These are phyloP conservation scores for Endotricha flammealis DNA, from an alignment of 2,888 invertebrate genomes.

Conservation along the genomic window DNA sequence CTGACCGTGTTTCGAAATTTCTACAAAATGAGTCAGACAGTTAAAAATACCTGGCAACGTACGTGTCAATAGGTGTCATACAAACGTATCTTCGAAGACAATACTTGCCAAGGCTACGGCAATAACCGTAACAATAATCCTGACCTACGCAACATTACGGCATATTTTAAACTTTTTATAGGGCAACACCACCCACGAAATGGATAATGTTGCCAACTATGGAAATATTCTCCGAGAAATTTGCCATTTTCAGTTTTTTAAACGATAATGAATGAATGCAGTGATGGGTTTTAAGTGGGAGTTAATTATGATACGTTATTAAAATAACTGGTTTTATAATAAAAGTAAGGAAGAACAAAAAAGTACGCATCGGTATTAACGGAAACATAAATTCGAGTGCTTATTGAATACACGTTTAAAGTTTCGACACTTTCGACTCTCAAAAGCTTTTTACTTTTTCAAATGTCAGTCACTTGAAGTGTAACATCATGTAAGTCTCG, in stretches of 20 bases:
- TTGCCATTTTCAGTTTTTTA: slow-evolving; percentile 11
- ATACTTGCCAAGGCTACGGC: slow-evolving; percentile 9
- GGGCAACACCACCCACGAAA: slow-evolving; percentile 16
- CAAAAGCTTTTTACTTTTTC: background rate
- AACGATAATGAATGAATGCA: slow-evolving; percentile 4
- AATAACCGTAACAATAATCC: slow-evolving; percentile 22
- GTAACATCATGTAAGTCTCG: too few relatives aligned
- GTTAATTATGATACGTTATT: slow-evolving; percentile 18
- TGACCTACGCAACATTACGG: slow-evolving; percentile 13
- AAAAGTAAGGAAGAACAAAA: too few relatives aligned
- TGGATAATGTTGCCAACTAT: slow-evolving; percentile 8
- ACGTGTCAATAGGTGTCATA: background rate
- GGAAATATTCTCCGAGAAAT: slow-evolving; percentile 14
- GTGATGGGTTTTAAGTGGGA: slow-evolving; percentile 13
- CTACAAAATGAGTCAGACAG: background rate
- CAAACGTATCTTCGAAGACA: slow-evolving; percentile 5
- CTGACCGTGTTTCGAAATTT: background rate
- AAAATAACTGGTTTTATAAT: background rate
- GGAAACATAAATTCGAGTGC: too few relatives aligned
- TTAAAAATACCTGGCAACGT: background rate
- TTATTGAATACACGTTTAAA: too few relatives aligned
- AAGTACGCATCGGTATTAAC: too few relatives aligned
- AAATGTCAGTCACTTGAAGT: too few relatives aligned
- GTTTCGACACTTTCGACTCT: background rate
- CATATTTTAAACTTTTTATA: slow-evolving; percentile 13